Conservation (phyloP, 1,140 invertebrate genomes). For the Hylaeus anthracinus region DNA sequence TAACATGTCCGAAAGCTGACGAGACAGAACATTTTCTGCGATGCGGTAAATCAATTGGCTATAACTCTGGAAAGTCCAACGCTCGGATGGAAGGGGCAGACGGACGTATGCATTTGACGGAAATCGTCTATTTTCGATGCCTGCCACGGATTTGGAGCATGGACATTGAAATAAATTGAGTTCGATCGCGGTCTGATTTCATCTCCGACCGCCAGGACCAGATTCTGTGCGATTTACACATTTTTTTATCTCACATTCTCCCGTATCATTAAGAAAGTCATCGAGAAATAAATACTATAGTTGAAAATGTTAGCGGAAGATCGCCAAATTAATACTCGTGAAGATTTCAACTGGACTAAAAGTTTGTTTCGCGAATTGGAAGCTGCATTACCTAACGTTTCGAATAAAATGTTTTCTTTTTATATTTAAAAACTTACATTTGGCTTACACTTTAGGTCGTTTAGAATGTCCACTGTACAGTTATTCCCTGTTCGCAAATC, state of each 20-base stretch:
- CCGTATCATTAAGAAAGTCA: background rate
- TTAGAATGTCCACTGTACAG: no score
- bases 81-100: background rate
- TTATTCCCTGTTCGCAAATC: background rate
- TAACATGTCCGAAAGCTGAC: background rate
- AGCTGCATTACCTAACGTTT: no score
- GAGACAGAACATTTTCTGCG: background rate
- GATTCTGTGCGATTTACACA: no score
- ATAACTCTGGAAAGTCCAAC: background rate
- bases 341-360: no score
- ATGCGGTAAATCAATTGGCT: background rate
- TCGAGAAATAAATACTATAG: background rate
- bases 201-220: background rate
- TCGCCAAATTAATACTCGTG: background rate
- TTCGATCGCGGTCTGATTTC: slow-evolving; percentile 13
- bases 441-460: no score
- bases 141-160: slow-evolving; percentile 6
- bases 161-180: slow-evolving; percentile 25
- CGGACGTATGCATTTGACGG: slow-evolving; percentile 9
- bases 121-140: slow-evolving; percentile 23
- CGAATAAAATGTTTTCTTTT: no score
- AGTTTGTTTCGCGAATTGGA: no score
- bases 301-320: background rate
- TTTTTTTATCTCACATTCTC: background rate
- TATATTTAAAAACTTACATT: no score